Conservation (phyloP, 2,113 vertebrate species). For the Myrmecophaga tridactyla region DNA sequence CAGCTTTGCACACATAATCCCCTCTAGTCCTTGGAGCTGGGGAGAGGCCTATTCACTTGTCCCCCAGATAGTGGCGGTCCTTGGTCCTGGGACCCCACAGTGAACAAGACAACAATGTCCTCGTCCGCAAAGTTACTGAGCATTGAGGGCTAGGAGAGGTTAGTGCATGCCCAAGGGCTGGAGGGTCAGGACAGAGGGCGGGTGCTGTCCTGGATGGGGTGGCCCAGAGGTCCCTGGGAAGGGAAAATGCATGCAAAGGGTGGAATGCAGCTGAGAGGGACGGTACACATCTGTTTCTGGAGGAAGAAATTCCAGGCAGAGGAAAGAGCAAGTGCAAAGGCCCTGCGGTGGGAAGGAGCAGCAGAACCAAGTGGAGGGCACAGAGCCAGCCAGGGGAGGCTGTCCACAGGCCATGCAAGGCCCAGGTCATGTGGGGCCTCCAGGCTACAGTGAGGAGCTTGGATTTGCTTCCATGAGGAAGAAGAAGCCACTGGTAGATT, state of each 20-base stretch:
- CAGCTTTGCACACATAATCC: no score
- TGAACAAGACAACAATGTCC: neutral
- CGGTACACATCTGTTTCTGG: neutral
- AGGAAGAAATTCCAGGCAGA: neutral
- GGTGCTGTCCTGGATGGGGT: neutral
- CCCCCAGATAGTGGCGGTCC: neutral
- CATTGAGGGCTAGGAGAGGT: neutral
- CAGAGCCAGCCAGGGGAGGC: neutral
- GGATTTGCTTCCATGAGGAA: neutral
- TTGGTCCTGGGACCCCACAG: neutral
- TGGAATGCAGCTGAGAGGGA: neutral
- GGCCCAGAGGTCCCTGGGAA: neutral
- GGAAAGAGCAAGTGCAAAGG: neutral
- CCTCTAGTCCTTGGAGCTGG: no score
- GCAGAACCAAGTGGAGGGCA: no score
- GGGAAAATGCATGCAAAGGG: neutral
- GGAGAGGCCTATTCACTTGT: no score
- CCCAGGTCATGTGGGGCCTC: neutral
- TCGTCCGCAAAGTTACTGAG: no score
- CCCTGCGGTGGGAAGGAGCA: neutral
- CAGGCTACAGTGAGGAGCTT: fast-evolving
- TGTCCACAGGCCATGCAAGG: neutral
- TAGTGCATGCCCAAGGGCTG: neutral
- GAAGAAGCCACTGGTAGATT: neutral
- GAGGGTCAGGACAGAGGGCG: neutral